Conservation (phyloP, 2,888 invertebrate species). For the Electrophaes corylata region DNA sequence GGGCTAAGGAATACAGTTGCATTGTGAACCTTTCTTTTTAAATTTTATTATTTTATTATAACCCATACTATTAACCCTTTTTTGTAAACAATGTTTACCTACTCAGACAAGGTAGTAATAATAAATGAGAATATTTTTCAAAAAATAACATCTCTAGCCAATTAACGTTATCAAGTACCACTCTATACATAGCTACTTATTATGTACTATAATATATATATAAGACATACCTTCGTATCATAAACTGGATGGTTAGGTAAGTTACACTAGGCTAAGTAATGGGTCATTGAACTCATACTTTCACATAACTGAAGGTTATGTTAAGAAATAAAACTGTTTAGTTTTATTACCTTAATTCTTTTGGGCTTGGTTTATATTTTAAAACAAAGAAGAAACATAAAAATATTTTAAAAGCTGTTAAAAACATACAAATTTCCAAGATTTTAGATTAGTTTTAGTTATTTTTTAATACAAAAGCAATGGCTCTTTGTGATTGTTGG, state of each 20-base stretch:
- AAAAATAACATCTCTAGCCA: conserved; percentile 1
- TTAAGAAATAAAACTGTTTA: conserved; percentile 49
- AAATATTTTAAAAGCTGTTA: background rate
- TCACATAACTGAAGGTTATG: conserved; percentile 62
- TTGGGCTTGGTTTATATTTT: background rate
- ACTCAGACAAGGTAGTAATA: too few species aligned
- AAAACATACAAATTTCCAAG: too few species aligned
- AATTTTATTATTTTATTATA: too few species aligned
- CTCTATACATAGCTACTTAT: conserved; percentile 2
- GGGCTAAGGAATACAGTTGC: too few species aligned
- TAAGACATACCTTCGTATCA: conserved; percentile 27
- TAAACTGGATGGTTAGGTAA: conserved; percentile 44
- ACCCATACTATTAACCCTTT: too few species aligned
- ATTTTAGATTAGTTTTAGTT: too few species aligned
- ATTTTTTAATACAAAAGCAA: too few species aligned
- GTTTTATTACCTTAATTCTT: conserved; percentile 34
- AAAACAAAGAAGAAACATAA: background rate
- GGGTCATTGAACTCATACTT: conserved; percentile 69
- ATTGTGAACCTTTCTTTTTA: too few species aligned
- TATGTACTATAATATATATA: background rate
- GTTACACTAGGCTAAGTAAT: conserved; percentile 51
- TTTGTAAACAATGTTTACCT: too few species aligned
- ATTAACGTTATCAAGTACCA: background rate
- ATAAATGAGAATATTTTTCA: too few species aligned
- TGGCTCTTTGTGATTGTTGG: too few species aligned